These are phyloP conservation scores for Maconellicoccus hirsutus DNA, from an alignment of 1,140 invertebrate genomes.

Conservation along the genomic window DNA sequence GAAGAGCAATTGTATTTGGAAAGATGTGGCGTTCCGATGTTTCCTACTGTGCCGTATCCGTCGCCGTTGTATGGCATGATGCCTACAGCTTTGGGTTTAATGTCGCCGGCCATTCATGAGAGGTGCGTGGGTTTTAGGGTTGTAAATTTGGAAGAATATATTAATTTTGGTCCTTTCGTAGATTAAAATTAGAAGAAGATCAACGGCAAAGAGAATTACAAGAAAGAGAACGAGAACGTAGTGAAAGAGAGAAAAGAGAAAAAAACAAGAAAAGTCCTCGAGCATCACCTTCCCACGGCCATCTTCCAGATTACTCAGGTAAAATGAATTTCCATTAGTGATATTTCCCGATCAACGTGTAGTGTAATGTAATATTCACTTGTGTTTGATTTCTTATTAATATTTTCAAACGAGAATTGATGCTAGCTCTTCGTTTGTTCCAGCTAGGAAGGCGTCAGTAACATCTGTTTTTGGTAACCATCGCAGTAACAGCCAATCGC, in stretches of 20 bases:
- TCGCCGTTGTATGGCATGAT: conserved; percentile 29
- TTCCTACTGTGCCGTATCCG: conserved; percentile 30
- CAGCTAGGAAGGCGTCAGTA: conserved; percentile 41
- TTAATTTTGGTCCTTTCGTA: conserved; percentile 30
- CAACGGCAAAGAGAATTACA: conserved; percentile 45
- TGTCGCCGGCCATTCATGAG: conserved; percentile 46
- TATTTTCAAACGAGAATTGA: not conserved
- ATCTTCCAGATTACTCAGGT: conserved; percentile 27
- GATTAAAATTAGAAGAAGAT: conserved; percentile 52
- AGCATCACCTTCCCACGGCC: conserved; percentile 28
- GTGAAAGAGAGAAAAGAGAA: conserved; percentile 34
- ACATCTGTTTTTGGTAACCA: not conserved
- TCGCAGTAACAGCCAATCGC: conserved; percentile 18
- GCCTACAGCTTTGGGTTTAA: conserved; percentile 35
- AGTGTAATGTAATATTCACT: too few relatives aligned
- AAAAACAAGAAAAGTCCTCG: conserved; percentile 28
- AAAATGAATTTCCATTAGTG: not conserved
- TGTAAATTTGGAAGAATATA: not conserved
- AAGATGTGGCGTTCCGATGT: conserved; percentile 46
- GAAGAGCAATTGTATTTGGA: conserved; percentile 68
- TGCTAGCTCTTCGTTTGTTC: conserved; percentile 35
- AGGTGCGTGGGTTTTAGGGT: conserved; percentile 35
- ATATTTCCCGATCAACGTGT: too few relatives aligned
- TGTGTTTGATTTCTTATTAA: too few relatives aligned
- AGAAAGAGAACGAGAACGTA: conserved; percentile 43